Conservation (phyloP, 2,797 vertebrate species). For the Squalus acanthias region DNA sequence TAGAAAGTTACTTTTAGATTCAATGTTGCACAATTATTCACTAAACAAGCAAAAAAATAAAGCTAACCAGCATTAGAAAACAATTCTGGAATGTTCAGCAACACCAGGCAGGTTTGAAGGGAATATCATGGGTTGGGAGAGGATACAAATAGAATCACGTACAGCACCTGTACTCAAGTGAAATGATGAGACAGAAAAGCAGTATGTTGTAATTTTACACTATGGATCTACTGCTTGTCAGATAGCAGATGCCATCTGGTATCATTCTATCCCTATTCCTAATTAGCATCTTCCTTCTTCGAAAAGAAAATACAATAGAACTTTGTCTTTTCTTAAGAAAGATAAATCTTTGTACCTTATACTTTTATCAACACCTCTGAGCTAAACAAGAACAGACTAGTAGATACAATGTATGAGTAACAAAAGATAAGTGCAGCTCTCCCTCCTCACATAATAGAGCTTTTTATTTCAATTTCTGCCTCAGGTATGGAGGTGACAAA, state of each 20-base stretch:
- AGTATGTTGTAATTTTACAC: background rate
- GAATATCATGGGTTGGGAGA: background rate
- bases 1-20: background rate
- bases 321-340: conserved; percentile 24
- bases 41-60: background rate
- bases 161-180: background rate
- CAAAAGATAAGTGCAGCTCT: background rate
- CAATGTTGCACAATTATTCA: background rate
- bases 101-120: background rate
- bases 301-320: background rate
- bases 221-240: background rate
- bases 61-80: background rate
- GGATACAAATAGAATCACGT: background rate
- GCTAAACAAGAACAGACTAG: conserved; percentile 35
- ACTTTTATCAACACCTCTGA: conserved; percentile 25
- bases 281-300: background rate
- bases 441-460: background rate
- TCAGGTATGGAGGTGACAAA: background rate
- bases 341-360: background rate
- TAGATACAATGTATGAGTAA: background rate
- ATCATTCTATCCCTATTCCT: background rate
- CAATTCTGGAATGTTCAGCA: background rate
- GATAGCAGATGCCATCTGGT: background rate
- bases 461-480: conserved; percentile 9
- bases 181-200: background rate